Evolutionary conservation across 2,888 invertebrate genomes (phyloP).

Genomic region (Oligia latruncula): DNA sequence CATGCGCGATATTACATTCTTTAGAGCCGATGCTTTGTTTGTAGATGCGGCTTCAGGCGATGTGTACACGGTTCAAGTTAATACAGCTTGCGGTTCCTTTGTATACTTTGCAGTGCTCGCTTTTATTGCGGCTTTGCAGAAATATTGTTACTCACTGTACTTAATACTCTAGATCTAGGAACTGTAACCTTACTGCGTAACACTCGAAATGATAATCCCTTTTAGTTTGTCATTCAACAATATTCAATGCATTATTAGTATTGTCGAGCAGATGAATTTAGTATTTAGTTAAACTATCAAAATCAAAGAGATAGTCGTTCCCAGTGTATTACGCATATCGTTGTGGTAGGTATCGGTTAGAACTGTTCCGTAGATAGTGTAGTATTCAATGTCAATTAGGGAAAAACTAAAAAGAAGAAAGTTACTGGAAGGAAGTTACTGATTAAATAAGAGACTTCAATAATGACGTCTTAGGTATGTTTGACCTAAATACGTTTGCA

Average conservation of each 20-base stretch:
- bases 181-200: neutral
- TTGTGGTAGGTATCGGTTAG: neutral
- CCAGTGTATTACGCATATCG: neutral
- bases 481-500: neutral
- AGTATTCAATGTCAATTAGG: neutral
- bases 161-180: neutral
- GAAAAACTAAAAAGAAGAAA: neutral
- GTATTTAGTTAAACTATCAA: neutral
- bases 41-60: conserved; percentile 18
- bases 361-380: neutral
- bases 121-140: conserved; percentile 29
- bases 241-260: neutral
- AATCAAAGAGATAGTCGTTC: neutral
- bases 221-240: neutral
- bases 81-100: conserved; percentile 38
- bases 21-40: conserved; percentile 49
- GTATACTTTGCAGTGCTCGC: conserved; percentile 4
- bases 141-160: conserved; percentile 7
- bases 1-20: conserved; percentile 48
- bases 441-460: neutral
- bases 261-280: neutral
- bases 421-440: too few relatives aligned
- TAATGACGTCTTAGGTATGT: neutral
- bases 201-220: too few relatives aligned
- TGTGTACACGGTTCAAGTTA: conserved; percentile 40